These are phyloP conservation scores for Vultur gryphus DNA, from an alignment of 2,797 vertebrate genomes.

Conservation along the genomic window DNA sequence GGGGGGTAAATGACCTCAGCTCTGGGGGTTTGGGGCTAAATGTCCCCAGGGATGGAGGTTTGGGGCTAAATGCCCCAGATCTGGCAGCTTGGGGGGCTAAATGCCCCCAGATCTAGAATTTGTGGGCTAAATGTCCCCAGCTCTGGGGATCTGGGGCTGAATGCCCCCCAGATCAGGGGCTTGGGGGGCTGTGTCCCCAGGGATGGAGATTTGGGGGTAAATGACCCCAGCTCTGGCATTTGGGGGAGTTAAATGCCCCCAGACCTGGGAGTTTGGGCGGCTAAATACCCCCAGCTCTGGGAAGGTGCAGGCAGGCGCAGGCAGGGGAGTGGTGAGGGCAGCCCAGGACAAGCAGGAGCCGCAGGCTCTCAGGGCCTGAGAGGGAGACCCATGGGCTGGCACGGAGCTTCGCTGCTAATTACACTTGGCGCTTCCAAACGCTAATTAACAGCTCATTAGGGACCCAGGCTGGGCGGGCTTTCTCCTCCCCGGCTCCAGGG, in stretches of 20 bases:
- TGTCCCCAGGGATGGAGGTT: not conserved
- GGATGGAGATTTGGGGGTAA: not conserved
- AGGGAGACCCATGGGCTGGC: not conserved
- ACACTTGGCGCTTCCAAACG: not conserved
- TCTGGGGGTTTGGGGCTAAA: not conserved
- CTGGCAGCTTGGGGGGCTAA: not conserved
- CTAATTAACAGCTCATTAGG: slow-evolving; percentile 51
- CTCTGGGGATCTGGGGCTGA: not conserved
- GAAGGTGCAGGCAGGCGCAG: not conserved
- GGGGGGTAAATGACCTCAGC: not conserved
- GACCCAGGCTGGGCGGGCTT: not conserved
- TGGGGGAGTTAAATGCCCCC: not conserved
- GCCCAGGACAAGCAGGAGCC: not conserved
- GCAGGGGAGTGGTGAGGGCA: not conserved
- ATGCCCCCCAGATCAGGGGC: too few relatives aligned
- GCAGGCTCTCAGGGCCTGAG: not conserved
- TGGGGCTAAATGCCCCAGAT: not conserved
- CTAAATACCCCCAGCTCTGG: not conserved
- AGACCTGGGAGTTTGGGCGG: not conserved
- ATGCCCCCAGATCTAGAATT: too few relatives aligned
- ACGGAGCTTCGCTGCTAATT: not conserved
- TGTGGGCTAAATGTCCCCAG: not conserved
- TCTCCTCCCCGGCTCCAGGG: not conserved
- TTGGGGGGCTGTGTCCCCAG: too few relatives aligned
- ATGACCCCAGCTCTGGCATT: not conserved